A percentile compares a stretch with the other conserved stretches of the same genome.
These are phyloP conservation scores for Masnerella sp. DNA, from an alignment of 2,888 invertebrate species.

Conservation along the genomic window DNA sequence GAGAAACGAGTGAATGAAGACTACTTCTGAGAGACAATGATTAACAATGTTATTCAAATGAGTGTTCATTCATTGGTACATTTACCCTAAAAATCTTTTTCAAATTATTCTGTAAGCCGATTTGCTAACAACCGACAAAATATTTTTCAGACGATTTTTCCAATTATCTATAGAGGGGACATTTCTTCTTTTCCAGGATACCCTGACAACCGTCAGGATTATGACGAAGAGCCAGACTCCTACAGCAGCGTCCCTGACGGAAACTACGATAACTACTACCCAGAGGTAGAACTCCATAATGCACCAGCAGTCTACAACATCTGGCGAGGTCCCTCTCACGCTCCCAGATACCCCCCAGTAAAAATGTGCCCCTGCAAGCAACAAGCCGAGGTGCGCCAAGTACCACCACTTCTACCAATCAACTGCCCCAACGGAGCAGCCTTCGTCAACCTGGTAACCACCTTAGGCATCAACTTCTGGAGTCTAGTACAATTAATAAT, in stretches of 20 bases:
- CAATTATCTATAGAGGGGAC: no score
- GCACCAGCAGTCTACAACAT: constrained; percentile 19
- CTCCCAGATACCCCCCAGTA: constrained; percentile 13
- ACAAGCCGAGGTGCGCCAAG: background rate
- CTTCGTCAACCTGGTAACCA: constrained; percentile 43
- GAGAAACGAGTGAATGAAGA: no score
- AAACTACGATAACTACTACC: constrained; percentile 36
- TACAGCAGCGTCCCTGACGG: constrained; percentile 30
- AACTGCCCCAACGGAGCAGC: constrained; percentile 42
- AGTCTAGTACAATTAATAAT: constrained; percentile 57
- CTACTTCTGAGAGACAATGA: no score
- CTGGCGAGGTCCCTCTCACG: constrained; percentile 15
- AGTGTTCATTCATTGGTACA: no score
- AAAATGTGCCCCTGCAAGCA: constrained; percentile 43
- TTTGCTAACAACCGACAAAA: no score
- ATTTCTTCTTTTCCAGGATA: constrained; percentile 3
- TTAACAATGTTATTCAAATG: no score
- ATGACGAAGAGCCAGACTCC: constrained; percentile 31
- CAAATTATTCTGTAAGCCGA: no score
- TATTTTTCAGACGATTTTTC: no score
- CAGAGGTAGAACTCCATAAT: constrained; percentile 25
- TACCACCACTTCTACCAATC: background rate
- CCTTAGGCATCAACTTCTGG: constrained; percentile 60
- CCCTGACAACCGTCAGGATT: constrained; percentile 50
- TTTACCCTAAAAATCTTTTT: no score